Evolutionary conservation across 2,888 invertebrate genomes (phyloP).

Genomic region (Bombylius major): DNA sequence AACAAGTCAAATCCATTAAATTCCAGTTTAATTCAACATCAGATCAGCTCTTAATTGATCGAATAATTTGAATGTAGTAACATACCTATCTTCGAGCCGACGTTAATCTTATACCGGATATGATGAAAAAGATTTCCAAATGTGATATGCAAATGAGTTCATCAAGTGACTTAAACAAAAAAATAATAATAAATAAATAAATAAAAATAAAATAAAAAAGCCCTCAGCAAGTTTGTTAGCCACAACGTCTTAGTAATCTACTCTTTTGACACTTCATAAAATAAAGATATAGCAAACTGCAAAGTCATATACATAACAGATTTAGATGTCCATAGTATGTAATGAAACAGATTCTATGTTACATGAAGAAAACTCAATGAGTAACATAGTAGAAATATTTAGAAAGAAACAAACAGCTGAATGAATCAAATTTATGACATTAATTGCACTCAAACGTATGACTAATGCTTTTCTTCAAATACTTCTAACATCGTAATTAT

Average conservation of each 20-base stretch:
- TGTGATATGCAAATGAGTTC: slow-evolving; percentile 7
- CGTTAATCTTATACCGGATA: slow-evolving; percentile 5
- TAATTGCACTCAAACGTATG: no score
- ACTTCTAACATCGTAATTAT: no score
- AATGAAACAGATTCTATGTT: no score
- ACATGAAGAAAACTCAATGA: no score
- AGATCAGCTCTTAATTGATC: slow-evolving; percentile 3
- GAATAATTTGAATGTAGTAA: slow-evolving; percentile 1
- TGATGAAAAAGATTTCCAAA: slow-evolving; percentile 7
- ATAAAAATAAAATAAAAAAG: background rate
- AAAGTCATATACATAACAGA: background rate
- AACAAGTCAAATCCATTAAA: background rate
- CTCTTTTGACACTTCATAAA: background rate
- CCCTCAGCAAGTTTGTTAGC: background rate
- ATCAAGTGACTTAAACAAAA: background rate
- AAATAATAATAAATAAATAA: background rate
- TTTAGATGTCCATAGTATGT: no score
- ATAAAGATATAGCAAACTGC: background rate
- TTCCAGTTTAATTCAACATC: background rate
- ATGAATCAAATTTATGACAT: no score
- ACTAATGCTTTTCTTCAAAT: no score
- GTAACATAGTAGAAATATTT: no score
- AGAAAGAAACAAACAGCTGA: no score
- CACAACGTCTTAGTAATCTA: background rate
- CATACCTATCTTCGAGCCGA: background rate